Percentiles rank a stretch among this genome's conserved stretches.
Evolutionary conservation across 92 coral and sea anemone genomes (phyloP).

Genomic region (Montipora capitata): DNA sequence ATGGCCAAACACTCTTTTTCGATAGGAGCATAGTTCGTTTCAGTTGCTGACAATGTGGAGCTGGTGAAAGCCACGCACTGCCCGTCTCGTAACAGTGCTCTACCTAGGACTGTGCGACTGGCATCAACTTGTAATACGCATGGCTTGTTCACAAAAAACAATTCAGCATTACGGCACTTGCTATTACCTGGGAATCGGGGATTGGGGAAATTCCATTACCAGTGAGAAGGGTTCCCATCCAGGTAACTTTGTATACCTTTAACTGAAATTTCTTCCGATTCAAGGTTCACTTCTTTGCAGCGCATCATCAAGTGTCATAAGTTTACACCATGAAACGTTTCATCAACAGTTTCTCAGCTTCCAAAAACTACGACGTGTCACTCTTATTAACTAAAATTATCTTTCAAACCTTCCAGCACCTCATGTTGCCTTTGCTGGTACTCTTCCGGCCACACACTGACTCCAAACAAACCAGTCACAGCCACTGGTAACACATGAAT

Average conservation of each 20-base stretch:
- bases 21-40: conserved; percentile 45
- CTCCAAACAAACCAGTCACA: neutral
- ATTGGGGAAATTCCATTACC: no score
- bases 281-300: neutral
- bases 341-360: no score
- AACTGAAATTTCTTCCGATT: neutral
- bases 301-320: neutral
- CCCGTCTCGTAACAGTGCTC: no score
- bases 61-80: neutral
- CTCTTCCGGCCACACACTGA: conserved; percentile 23
- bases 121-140: conserved; percentile 1
- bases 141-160: conserved; percentile 32
- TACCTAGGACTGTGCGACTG: no score
- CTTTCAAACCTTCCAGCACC: conserved; percentile 3
- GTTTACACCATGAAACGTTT: no score
- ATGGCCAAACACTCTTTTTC: conserved; percentile 60
- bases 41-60: conserved; percentile 44
- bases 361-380: neutral
- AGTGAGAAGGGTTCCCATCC: no score
- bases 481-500: neutral
- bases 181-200: no score
- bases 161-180: no score
- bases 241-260: neutral
- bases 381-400: neutral
- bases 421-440: conserved; percentile 22